A percentile compares a stretch with the other conserved stretches of the same genome.
Conservation (phyloP, 2,113 vertebrate genomes). For the Vicugna pacos region DNA sequence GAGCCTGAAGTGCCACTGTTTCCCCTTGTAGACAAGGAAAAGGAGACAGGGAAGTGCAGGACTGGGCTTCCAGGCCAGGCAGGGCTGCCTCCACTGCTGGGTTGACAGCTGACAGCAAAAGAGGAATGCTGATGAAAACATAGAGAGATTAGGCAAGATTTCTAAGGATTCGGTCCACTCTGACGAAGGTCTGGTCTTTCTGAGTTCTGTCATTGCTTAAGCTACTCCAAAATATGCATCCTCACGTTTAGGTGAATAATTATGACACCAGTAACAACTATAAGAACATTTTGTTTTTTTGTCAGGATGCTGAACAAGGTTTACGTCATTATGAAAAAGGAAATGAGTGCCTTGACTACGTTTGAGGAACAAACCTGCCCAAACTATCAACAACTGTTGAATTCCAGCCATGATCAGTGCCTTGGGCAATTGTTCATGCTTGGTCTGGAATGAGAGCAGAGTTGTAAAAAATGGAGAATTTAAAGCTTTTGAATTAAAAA, state of each 20-base stretch:
- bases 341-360: slow-evolving; percentile 47
- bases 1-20: neutral
- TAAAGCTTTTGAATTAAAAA: neutral
- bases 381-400: neutral
- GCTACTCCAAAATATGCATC: neutral
- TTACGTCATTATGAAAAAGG: slow-evolving; percentile 59
- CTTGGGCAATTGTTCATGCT: neutral
- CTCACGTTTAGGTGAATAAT: neutral
- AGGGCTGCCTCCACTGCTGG: neutral
- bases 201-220: slow-evolving; percentile 39
- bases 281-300: slow-evolving; percentile 57
- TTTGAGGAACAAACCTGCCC: slow-evolving; percentile 63
- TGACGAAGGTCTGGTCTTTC: neutral
- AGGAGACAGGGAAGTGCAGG: neutral
- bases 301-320: neutral
- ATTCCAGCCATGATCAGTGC: neutral
- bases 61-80: neutral
- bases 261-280: neutral
- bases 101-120: neutral
- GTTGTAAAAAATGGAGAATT: neutral
- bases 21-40: neutral
- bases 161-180: neutral
- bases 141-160: neutral
- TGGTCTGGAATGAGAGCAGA: neutral
- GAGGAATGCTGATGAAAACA: neutral